These are phyloP conservation scores for Strix occidentalis DNA, from an alignment of 2,797 vertebrate genomes.

Conservation along the genomic window DNA sequence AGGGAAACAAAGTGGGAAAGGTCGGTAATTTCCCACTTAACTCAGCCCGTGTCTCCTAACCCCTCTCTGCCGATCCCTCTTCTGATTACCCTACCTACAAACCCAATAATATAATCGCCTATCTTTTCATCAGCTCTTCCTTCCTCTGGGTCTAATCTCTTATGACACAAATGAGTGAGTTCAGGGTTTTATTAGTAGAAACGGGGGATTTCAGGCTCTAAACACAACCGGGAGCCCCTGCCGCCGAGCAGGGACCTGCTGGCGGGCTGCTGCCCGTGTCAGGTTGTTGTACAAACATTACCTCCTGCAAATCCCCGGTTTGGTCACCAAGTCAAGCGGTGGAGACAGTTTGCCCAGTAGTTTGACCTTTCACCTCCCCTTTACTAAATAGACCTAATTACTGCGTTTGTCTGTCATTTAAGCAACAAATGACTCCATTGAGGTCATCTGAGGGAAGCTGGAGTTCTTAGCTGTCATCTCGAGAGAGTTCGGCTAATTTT, in stretches of 20 bases:
- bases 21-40: neutral
- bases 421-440: slow-evolving; percentile 85
- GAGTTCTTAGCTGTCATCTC: slow-evolving; percentile 65
- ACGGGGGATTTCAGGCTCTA: neutral
- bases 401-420: slow-evolving; percentile 90
- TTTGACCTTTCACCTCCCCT: slow-evolving; percentile 87
- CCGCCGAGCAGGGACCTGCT: slow-evolving; percentile 13
- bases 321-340: slow-evolving; percentile 71
- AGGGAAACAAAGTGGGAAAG: neutral
- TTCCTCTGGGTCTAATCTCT: neutral
- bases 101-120: rapidly evolving
- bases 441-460: slow-evolving; percentile 73
- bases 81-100: neutral
- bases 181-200: neutral
- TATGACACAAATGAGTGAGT: rapidly evolving
- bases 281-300: slow-evolving; percentile 65
- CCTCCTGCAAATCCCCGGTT: slow-evolving; percentile 23
- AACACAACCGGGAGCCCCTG: neutral
- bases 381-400: slow-evolving; percentile 90
- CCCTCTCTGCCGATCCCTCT: neutral
- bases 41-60: neutral
- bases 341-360: slow-evolving; percentile 76
- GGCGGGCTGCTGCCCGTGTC: slow-evolving; percentile 49
- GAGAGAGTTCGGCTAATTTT: slow-evolving; percentile 64
- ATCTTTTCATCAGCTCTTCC: slow-evolving; percentile 14